Evolutionary conservation across 1,140 invertebrate species (phyloP).

Genomic region (Lethocerus indicus): DNA sequence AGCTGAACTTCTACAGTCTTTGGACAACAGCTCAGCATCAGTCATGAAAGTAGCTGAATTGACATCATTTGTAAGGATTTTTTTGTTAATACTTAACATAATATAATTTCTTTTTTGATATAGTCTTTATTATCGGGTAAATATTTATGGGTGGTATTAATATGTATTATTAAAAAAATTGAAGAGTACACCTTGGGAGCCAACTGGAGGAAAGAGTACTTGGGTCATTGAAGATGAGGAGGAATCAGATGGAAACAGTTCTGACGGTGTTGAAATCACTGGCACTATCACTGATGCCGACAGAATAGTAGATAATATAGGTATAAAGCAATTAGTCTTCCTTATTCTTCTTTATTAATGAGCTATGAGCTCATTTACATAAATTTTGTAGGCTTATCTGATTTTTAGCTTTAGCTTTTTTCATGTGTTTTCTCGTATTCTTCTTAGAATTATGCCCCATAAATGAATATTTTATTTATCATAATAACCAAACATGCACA

Average conservation of each 20-base stretch:
- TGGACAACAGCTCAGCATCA: neutral
- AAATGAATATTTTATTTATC: neutral
- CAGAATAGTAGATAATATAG: slow-evolving; percentile 23
- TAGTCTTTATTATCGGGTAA: slow-evolving; percentile 15
- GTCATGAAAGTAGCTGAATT: neutral
- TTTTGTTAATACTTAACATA: slow-evolving; percentile 17
- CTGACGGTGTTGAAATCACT: slow-evolving; percentile 23
- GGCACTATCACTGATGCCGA: slow-evolving; percentile 20
- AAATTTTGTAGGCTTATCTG: neutral
- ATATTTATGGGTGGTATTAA: neutral
- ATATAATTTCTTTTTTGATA: slow-evolving; percentile 22
- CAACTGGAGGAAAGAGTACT: slow-evolving; percentile 22
- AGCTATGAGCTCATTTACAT: neutral
- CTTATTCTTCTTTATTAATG: slow-evolving; percentile 6
- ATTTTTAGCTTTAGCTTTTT: slow-evolving; percentile 10
- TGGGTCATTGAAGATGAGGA: slow-evolving; percentile 23
- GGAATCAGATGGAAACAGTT: slow-evolving; percentile 22
- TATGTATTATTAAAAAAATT: neutral
- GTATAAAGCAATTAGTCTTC: slow-evolving; percentile 22
- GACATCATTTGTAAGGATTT: neutral
- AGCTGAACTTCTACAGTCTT: neutral
- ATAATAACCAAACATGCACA: neutral
- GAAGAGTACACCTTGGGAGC: slow-evolving; percentile 2
- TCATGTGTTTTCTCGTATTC: neutral
- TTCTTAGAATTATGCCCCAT: neutral